Conservation (phyloP, 2,888 invertebrate genomes). For the Orthosia gracilis region DNA sequence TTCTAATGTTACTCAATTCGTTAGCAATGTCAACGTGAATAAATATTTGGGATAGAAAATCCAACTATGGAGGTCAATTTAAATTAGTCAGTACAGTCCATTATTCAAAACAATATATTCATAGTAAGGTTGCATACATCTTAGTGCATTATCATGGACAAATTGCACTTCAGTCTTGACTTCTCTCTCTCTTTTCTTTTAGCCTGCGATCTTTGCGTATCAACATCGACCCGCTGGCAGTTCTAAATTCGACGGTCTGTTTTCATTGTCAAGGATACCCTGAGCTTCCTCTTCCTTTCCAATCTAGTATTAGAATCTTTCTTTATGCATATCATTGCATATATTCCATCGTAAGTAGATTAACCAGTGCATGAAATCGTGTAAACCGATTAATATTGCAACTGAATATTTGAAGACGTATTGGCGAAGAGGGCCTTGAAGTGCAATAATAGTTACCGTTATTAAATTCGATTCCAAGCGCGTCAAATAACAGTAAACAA, state of each 20-base stretch:
- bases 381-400: constrained; percentile 12
- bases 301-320: not conserved
- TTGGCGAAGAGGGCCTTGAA: constrained; percentile 51
- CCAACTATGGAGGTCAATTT: no score
- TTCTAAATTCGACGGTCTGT: not conserved
- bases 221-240: no score
- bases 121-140: no score
- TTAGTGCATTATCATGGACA: no score
- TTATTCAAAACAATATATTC: no score
- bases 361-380: constrained; percentile 37
- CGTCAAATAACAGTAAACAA: not conserved
- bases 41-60: not conserved
- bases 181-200: not conserved
- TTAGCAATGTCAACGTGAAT: not conserved
- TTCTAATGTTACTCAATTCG: not conserved
- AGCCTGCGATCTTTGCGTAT: not conserved
- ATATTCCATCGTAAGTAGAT: not conserved
- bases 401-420: constrained; percentile 19
- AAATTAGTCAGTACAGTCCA: no score
- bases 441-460: constrained; percentile 4
- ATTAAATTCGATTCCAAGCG: not conserved
- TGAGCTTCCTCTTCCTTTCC: not conserved
- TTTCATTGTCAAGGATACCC: not conserved
- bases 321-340: not conserved
- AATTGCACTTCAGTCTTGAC: no score